phyloP scores from a whole-genome alignment of 2,113 vertebrate genomes.

The Oncorhynchus tshawytscha region DNA sequence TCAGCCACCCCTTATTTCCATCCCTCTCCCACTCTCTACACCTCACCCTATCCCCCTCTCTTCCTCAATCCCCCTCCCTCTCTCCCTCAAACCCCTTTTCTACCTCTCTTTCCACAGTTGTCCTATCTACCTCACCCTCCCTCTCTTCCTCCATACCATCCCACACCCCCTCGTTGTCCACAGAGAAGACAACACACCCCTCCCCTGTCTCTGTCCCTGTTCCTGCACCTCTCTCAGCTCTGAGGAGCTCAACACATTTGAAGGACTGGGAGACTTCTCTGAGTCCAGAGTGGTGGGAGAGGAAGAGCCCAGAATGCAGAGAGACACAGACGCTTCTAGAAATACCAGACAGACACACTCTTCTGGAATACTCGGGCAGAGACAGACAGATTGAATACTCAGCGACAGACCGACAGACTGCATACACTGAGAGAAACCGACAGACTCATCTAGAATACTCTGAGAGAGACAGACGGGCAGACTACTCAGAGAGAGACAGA shows the following conservation, averaged over 20 bases:
- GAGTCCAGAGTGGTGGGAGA: slow-evolving; percentile 3
- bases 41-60: neutral
- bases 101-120: neutral
- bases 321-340: neutral
- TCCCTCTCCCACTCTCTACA: neutral
- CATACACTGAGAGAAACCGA: no score
- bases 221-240: neutral
- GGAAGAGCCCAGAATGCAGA: neutral
- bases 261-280: neutral
- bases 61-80: neutral
- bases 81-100: neutral
- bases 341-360: neutral
- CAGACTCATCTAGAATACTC: no score
- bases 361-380: neutral
- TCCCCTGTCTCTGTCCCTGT: neutral
- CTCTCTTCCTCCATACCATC: neutral
- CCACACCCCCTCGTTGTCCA: neutral
- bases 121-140: neutral
- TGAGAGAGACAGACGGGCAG: no score
- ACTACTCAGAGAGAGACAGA: no score
- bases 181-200: neutral
- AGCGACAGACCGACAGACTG: no score
- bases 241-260: neutral
- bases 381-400: no score
- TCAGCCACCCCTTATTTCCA: neutral